Evolutionary conservation across 2,113 vertebrate genomes (phyloP), one percentile per base, ranked within the genome.

Genomic region (Halcyon senegalensis): DNA sequence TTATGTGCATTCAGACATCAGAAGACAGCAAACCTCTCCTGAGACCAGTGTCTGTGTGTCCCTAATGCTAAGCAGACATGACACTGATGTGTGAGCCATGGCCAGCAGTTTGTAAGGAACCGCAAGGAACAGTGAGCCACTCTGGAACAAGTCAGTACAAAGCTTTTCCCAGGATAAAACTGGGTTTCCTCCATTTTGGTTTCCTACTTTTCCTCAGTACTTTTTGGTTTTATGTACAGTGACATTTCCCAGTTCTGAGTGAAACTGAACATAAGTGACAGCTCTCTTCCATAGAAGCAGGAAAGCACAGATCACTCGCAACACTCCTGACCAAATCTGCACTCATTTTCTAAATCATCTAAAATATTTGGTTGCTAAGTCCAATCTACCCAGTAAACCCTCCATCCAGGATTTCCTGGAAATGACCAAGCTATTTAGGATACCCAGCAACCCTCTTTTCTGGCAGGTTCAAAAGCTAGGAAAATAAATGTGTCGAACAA

Each of bases 11-110:
- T 53, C 48, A 62, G 58, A 43, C 39, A 59, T 10, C 37, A 87
- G 28, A 46, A 72, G n/a, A 87, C 5, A 8, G 7, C 63, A 84
- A 62, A 67, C 13, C 20, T 14, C 27, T 66, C 20, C 66, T 0
- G 0, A 83, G 35, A 24, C 28, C 67, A 33, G 50, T 0, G 0
- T 48, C 24, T 33, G 2, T 23, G 20, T 16, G 16, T 35, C 53
- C 20, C 51, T 48, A 87, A 39, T 17, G 17, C 53, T 3, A 17
- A 73, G 37, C 17, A 64, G 81, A 50, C 24, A n/a, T 2, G 3
- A 37, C 4, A 4, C 21, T 5, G 2, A 46, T 0, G 0, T 11
- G 16, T 23, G 33, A 89, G 56, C 58, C 51, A 19, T 2, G 3
- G 20, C 7, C 3, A 0, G 35, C 21, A n/a, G 30, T 43, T 56